Percentiles rank a stretch among this genome's conserved stretches.
These are phyloP conservation scores for Ceramica pisi DNA, from an alignment of 2,888 invertebrate genomes.

Conservation along the genomic window DNA sequence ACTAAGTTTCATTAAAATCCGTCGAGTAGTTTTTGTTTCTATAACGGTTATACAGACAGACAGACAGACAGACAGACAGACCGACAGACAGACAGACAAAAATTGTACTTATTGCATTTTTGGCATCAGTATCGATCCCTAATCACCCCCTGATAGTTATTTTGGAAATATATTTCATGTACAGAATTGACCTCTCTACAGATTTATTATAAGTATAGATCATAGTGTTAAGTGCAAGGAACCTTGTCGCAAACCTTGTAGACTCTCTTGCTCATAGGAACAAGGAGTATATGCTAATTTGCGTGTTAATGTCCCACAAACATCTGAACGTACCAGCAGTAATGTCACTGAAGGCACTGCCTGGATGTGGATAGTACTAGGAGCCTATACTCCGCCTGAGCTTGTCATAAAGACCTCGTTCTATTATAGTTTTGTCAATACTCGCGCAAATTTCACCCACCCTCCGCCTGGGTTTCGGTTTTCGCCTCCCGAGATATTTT, in stretches of 20 bases:
- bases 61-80: too few relatives aligned
- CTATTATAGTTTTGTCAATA: slow-evolving; percentile 40
- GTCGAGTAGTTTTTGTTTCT: too few relatives aligned
- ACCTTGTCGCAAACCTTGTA: slow-evolving; percentile 74
- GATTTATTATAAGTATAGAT: too few relatives aligned
- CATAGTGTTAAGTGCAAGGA: slow-evolving; percentile 39
- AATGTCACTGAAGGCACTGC: slow-evolving; percentile 79
- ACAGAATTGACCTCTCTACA: too few relatives aligned
- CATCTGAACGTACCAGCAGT: slow-evolving; percentile 84
- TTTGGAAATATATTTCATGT: too few relatives aligned
- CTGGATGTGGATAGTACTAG: slow-evolving; percentile 81
- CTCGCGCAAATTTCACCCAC: slow-evolving; percentile 16
- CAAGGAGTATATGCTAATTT: slow-evolving; percentile 76
- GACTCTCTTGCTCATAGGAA: slow-evolving; percentile 70
- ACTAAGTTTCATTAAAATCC: too few relatives aligned
- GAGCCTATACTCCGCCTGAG: not conserved
- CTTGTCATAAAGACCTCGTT: slow-evolving; percentile 11
- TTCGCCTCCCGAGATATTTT: slow-evolving; percentile 17
- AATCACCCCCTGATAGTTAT: too few relatives aligned
- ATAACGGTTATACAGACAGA: too few relatives aligned
- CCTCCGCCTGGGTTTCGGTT: slow-evolving; percentile 19
- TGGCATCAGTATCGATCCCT: too few relatives aligned
- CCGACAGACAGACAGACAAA: too few relatives aligned
- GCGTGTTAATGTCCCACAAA: slow-evolving; percentile 81
- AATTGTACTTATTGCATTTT: too few relatives aligned